Conservation (phyloP, 2,113 vertebrate species). For the Puntigrus tetrazona region DNA sequence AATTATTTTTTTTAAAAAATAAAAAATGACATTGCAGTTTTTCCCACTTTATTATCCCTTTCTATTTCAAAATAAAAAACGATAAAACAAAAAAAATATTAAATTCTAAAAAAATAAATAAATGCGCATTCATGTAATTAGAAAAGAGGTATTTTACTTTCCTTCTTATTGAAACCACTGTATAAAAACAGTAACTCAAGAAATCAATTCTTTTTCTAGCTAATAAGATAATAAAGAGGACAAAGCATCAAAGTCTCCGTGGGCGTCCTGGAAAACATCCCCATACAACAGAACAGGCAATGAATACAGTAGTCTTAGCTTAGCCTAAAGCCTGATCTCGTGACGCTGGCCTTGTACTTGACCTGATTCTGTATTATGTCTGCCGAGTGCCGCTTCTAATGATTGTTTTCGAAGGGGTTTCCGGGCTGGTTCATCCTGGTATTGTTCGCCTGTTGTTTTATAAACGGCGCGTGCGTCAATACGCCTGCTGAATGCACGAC, state of each 20-base stretch:
- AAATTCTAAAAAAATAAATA: neutral
- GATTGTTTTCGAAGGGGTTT: neutral
- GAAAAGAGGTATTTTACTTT: neutral
- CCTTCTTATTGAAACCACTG: neutral
- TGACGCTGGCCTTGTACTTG: neutral
- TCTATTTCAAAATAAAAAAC: too few species aligned
- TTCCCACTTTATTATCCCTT: too few species aligned
- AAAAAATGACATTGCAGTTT: too few species aligned
- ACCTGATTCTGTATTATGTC: neutral
- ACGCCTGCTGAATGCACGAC: neutral
- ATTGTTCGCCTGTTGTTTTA: conserved; percentile 10
- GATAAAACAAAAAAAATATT: too few species aligned
- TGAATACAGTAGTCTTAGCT: neutral
- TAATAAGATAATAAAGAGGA: neutral
- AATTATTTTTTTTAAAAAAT: too few species aligned
- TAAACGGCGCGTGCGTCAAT: neutral
- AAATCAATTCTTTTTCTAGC: too few species aligned
- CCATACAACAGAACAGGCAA: neutral
- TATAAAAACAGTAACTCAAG: too few species aligned
- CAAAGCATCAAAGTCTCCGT: neutral
- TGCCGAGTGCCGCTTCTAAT: neutral
- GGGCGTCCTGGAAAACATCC: neutral
- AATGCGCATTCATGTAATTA: neutral
- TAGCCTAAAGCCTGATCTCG: neutral
- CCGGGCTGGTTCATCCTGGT: neutral